Evolutionary conservation across 2,113 vertebrate genomes (phyloP), one percentile per base, ranked within the genome.

Genomic region (Holacanthus passer): DNA sequence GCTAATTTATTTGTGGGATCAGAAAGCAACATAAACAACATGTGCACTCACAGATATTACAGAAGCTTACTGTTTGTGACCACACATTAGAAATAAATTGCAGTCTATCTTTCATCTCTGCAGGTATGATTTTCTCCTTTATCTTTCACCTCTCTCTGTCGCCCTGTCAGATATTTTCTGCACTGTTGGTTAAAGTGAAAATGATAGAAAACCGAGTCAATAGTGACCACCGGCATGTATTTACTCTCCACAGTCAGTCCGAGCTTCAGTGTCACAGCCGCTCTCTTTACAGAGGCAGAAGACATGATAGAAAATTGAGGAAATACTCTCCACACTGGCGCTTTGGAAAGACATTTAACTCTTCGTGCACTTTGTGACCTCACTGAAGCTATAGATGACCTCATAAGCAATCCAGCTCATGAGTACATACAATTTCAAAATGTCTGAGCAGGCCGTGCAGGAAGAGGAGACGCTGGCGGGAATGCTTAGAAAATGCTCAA

Each of bases 151-250:
- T 22, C 50, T 64, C 62, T 71, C 64, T 65, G 45, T 37, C 73
- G 47, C 17, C 16, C 75, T 52, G 37, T 74, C 52, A 43, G 43
- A 65, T 16, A 20, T 41, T 72, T 60, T 73, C 68, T 83, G 43
- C 50, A 22, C 29, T 29, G 32, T 16, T 68, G n/a, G 56, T 68
- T 79, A 32, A 81, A 62, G 35, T 52, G 17, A 78, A 79, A 84
- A 60, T 27, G 2, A 39, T 31, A n/a, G 2, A 35, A 56, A 56
- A 35, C 14, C 41, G 43, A 62, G 58, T 75, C 48, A 35, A 19
- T 32, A 53, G 27, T 58, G 22, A 39, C 14, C 4, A 17, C 16
- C 4, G 35, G 19, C 24, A 12, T 62, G 58, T 16, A 63, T 71
- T 24, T 27, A 31, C 35, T 29, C n/a, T 47, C 16, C 22, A 41